Conservation (phyloP, 2,888 invertebrate species). For the Tiphia femorata region DNA sequence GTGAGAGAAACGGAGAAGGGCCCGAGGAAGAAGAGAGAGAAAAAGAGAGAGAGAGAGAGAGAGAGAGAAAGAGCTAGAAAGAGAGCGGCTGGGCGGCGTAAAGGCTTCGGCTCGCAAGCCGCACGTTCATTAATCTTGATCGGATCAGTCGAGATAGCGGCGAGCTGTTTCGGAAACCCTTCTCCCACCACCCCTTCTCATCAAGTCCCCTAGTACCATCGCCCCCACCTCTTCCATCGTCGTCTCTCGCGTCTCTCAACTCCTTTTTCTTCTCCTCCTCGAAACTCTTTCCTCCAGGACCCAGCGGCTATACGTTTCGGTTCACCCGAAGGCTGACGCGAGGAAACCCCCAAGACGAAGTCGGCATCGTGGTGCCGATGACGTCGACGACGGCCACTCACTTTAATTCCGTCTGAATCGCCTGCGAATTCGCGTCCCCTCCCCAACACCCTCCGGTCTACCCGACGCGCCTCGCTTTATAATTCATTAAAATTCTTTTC, state of each 20-base stretch:
- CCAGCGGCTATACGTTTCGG: conserved; percentile 24
- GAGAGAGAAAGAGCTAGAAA: conserved; percentile 29
- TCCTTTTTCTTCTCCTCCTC: conserved; percentile 47
- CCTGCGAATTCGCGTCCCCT: conserved; percentile 32
- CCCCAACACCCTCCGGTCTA: no score
- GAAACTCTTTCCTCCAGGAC: conserved; percentile 47
- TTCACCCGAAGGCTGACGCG: conserved; percentile 29
- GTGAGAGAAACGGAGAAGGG: conserved; percentile 18
- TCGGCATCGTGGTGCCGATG: conserved; percentile 30
- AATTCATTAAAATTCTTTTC: no score
- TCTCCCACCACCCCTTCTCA: conserved; percentile 57
- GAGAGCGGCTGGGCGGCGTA: conserved; percentile 53
- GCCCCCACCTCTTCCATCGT: conserved; percentile 41
- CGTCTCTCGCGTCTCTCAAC: conserved; percentile 34
- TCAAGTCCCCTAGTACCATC: conserved; percentile 57
- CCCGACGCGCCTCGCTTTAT: no score
- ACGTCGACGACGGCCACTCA: conserved; percentile 21
- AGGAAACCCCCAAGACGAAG: conserved; percentile 41
- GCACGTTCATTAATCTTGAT: conserved; percentile 72
- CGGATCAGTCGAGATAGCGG: conserved; percentile 68
- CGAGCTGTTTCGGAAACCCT: conserved; percentile 69
- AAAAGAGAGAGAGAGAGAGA: conserved; percentile 10
- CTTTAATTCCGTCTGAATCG: conserved; percentile 35
- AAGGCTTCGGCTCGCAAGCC: conserved; percentile 71
- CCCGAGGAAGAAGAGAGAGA: no score